phyloP scores from a whole-genome alignment of 2,113 vertebrate genomes.

The Condylura cristata region DNA sequence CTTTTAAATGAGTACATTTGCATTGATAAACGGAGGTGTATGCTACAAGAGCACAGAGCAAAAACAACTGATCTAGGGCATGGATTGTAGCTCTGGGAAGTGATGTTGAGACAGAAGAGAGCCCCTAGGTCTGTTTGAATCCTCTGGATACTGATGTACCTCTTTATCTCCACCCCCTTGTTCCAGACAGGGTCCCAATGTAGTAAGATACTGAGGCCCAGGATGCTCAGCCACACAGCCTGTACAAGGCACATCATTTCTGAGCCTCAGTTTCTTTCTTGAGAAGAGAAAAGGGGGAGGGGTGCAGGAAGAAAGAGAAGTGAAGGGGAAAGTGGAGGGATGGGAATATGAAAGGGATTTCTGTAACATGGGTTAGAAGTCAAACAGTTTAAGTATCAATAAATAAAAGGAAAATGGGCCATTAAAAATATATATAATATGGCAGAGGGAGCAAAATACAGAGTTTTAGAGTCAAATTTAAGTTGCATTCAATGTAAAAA shows the following conservation, averaged over 20 bases:
- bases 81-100: neutral
- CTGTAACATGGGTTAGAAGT: too few species aligned
- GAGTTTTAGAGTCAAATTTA: too few species aligned
- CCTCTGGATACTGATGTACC: neutral
- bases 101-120: accelerated
- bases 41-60: accelerated
- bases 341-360: too few species aligned
- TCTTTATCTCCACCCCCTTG: neutral
- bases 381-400: too few species aligned
- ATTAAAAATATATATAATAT: too few species aligned
- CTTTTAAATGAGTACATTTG: neutral
- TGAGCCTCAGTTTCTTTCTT: too few species aligned
- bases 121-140: neutral
- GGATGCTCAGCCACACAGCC: accelerated
- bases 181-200: too few species aligned
- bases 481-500: too few species aligned
- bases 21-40: neutral
- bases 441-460: too few species aligned
- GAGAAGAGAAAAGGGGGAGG: too few species aligned
- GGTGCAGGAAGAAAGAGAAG: too few species aligned
- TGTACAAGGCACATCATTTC: neutral
- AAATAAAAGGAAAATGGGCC: too few species aligned
- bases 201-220: neutral
- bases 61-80: neutral
- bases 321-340: neutral